Conservation (phyloP, 2,113 vertebrate genomes). For the Andinoacara biseriatus region DNA sequence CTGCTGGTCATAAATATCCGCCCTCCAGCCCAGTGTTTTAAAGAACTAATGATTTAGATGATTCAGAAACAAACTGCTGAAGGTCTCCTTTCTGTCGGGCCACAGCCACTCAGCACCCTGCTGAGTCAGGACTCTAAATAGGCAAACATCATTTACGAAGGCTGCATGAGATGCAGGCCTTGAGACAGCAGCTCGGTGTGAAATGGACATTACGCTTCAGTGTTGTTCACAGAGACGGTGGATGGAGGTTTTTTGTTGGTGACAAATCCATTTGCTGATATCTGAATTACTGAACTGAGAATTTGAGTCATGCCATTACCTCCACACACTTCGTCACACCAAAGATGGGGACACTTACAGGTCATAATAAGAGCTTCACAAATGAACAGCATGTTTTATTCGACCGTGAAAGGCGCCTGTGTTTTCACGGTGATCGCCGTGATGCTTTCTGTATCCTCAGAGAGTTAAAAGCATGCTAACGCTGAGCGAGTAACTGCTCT, state of each 20-base stretch:
- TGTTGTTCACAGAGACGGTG: not conserved
- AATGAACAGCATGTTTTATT: no score
- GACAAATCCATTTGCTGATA: not conserved
- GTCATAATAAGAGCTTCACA: no score
- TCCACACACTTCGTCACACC: not conserved
- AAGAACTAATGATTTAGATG: slow-evolving; percentile 61
- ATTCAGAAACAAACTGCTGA: slow-evolving; percentile 67
- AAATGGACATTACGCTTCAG: not conserved
- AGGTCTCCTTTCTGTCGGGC: slow-evolving; percentile 61
- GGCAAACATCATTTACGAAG: slow-evolving; percentile 60
- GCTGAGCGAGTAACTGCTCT: no score
- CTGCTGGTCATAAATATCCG: slow-evolving; percentile 49
- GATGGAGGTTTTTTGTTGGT: not conserved
- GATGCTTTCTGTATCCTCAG: no score
- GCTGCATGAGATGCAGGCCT: slow-evolving; percentile 22
- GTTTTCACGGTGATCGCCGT: no score
- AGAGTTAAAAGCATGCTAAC: no score
- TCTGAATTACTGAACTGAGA: not conserved
- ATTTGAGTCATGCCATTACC: not conserved
- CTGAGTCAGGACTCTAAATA: slow-evolving; percentile 62
- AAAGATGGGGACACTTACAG: no score
- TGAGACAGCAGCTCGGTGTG: not conserved
- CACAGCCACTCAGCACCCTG: slow-evolving; percentile 42
- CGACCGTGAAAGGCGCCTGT: no score
- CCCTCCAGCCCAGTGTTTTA: slow-evolving; percentile 48